Percentiles rank a stretch among this genome's conserved stretches.
These are phyloP conservation scores for Cyphomyrmex costatus DNA, from an alignment of 1,140 invertebrate genomes.

Conservation along the genomic window DNA sequence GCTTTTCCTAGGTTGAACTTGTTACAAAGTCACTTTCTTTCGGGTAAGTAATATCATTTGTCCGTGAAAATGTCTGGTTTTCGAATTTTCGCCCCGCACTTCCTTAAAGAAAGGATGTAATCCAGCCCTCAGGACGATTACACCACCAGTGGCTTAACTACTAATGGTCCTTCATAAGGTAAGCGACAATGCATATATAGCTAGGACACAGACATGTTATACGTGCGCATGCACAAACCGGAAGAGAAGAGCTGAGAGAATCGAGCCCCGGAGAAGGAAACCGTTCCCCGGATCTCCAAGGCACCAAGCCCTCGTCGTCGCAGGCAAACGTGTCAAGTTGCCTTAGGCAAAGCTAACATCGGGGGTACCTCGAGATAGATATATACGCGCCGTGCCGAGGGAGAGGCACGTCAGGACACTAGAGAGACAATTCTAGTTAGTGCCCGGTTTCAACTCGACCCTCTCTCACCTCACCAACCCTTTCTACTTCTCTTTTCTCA, in stretches of 20 bases:
- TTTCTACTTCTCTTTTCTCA: conserved; percentile 49
- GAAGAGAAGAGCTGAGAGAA: conserved; percentile 20
- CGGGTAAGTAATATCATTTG: conserved; percentile 22
- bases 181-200: conserved; percentile 62
- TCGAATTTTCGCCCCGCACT: neutral
- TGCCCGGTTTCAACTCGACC: conserved; percentile 66
- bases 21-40: conserved; percentile 34
- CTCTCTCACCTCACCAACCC: conserved; percentile 7
- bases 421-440: conserved; percentile 78
- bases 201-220: conserved; percentile 22
- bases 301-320: conserved; percentile 54
- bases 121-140: conserved; percentile 36
- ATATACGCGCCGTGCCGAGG: conserved; percentile 53
- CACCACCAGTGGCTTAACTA: conserved; percentile 37
- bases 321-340: conserved; percentile 80
- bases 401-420: conserved; percentile 70
- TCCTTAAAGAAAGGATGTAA: neutral
- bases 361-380: conserved; percentile 53
- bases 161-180: conserved; percentile 64
- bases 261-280: conserved; percentile 51
- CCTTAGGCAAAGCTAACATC: conserved; percentile 79
- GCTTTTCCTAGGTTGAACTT: neutral
- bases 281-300: conserved; percentile 61
- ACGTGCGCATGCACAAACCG: conserved; percentile 27
- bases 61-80: conserved; percentile 17